A percentile compares a stretch with the other conserved stretches of the same genome.
phyloP scores from a whole-genome alignment of 2,113 vertebrate genomes.

The Carassius auratus region DNA sequence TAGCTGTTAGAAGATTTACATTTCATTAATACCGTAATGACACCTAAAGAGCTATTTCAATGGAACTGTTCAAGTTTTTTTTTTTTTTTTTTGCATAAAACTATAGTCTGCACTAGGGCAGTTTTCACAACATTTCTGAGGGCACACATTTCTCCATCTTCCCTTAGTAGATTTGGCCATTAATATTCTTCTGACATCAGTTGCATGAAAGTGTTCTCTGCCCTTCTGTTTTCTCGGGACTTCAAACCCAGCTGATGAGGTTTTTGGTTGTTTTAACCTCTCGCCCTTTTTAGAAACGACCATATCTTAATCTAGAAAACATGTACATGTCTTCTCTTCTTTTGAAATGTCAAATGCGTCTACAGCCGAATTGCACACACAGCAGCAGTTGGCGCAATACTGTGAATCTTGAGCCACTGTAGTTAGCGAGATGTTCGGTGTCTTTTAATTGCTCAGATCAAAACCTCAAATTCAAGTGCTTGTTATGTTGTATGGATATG shows the following conservation, averaged over 20 bases:
- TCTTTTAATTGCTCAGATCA: conserved; percentile 74
- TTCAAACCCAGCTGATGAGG: neutral
- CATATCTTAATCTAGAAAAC: conserved; percentile 60
- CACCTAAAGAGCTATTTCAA: neutral
- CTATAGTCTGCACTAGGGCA: neutral
- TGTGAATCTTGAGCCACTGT: conserved; percentile 82
- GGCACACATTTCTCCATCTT: neutral
- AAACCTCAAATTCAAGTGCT: conserved; percentile 67
- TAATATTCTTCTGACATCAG: neutral
- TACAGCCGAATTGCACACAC: conserved; percentile 68
- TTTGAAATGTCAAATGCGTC: conserved; percentile 65
- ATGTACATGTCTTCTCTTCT: conserved; percentile 34
- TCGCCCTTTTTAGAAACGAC: conserved; percentile 41
- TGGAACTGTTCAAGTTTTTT: neutral
- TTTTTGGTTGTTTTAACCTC: neutral
- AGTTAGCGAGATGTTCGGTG: conserved; percentile 75
- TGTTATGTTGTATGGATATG: conserved; percentile 55
- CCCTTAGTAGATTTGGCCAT: neutral
- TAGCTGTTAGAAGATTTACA: conserved; percentile 70
- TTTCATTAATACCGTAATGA: neutral
- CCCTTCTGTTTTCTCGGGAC: neutral
- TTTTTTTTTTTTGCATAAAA: neutral
- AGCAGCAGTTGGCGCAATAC: conserved; percentile 68
- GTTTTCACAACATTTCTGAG: neutral
- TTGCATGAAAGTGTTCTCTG: neutral